Percentiles rank a stretch among this genome's conserved stretches.
phyloP scores from a whole-genome alignment of 64 coral and sea anemone species.

The Anthopleura sola region DNA sequence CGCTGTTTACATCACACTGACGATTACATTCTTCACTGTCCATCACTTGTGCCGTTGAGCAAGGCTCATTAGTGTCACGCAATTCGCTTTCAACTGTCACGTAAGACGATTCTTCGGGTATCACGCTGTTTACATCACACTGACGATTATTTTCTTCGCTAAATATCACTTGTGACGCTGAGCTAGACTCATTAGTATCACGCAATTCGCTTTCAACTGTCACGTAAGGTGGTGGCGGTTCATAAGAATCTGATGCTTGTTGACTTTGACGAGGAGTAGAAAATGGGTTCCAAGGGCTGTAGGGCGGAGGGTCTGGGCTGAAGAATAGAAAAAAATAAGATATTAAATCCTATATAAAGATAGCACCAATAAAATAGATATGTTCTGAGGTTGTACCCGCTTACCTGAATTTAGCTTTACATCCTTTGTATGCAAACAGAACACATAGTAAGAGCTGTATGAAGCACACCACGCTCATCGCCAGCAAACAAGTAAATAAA shows the following conservation, averaged over 20 bases:
- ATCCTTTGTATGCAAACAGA: slow-evolving; percentile 11
- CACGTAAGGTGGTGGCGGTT: neutral
- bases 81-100: neutral
- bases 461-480: neutral
- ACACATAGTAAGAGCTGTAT: neutral
- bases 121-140: neutral
- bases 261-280: neutral
- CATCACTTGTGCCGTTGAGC: neutral
- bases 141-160: neutral
- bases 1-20: neutral
- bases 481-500: neutral
- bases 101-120: no score
- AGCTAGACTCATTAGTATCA: neutral
- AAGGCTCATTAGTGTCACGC: neutral
- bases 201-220: neutral
- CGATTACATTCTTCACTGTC: neutral
- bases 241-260: neutral
- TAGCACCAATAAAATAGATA: neutral
- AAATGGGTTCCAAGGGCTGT: neutral
- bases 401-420: slow-evolving; percentile 16
- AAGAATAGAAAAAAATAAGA: neutral
- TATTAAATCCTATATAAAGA: neutral
- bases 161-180: neutral
- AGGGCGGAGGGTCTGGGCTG: neutral
- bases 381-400: neutral